Base-by-base conservation (phyloP, 2,888 invertebrate genomes). In the Caenorhabditis zanzibari region DNA sequence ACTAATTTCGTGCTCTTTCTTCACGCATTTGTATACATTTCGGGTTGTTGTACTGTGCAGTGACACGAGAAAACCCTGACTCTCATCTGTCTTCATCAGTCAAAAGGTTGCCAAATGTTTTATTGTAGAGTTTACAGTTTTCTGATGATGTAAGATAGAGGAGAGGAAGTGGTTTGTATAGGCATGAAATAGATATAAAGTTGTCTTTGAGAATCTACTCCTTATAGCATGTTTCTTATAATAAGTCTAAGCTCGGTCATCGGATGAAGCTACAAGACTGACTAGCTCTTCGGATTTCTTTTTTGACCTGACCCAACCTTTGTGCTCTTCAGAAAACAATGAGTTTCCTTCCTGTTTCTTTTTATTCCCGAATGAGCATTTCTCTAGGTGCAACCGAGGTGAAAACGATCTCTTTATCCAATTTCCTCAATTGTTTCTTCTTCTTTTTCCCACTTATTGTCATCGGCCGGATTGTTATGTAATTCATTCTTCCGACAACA, bases 401-500 rank as follows among this genome's bases (percentile, higher is more conserved):
- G 44, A 26, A 38, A 38, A 26, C 41, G 26, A 76, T 54, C 22
- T 58, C 14, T 58, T 26, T 71, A 56, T 71, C 58, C 41, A 14
- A 38, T 56, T 76, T 68, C 54, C 41, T 71, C 52, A 19, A 77
- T 71, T 77, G 77, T 77, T 69, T 71, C 61, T 56, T 56, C 6
- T 35, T 24, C n/a, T 16, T 44, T 44, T 44, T 24, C 44, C 66
- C 66, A 75, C 76, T 76, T 68, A 59, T 76, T 75, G 75, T 66
- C 66, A 22, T 28, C 49, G 16, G 19, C 77, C 59, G 77, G 63
- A 77, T 77, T 77, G 61, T 41, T 61, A 56, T 77, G 77, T 77
- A 77, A 77, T 71, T 52, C 77, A 77, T 77, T 71, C 66, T 4
- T 14, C n/a, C 28, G 26, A 52, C 69, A 69, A 63, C 77, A 63